Conservation (phyloP, 2,113 vertebrate species). For the Leiothrix lutea region DNA sequence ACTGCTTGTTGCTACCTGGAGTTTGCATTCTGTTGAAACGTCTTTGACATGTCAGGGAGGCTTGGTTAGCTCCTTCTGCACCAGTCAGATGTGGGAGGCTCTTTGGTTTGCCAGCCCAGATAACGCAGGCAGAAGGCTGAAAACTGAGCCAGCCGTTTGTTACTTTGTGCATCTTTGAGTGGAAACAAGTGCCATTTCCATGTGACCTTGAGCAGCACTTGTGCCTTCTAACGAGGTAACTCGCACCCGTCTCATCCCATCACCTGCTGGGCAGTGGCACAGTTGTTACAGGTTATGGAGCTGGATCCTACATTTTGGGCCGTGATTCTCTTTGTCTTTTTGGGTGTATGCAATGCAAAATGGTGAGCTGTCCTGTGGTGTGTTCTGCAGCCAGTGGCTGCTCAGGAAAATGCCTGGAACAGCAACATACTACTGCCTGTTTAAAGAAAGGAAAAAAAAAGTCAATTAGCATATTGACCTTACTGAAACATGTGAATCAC, state of each 20-base stretch:
- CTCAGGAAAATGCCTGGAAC: not conserved
- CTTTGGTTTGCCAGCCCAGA: not conserved
- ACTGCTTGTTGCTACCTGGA: not conserved
- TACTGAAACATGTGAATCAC: not conserved
- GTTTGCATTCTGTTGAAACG: not conserved
- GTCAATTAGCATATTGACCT: not conserved
- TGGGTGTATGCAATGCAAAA: fast-evolving
- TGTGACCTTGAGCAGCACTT: not conserved
- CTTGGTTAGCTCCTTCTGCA: not conserved
- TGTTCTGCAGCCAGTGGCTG: not conserved
- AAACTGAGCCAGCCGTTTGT: not conserved
- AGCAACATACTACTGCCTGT: not conserved
- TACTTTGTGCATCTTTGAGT: no score
- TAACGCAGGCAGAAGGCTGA: not conserved
- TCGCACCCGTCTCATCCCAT: not conserved
- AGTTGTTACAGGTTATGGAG: not conserved
- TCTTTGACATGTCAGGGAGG: fast-evolving
- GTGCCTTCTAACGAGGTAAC: not conserved
- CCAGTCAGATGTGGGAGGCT: not conserved
- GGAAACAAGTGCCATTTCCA: not conserved
- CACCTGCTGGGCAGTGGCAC: not conserved
- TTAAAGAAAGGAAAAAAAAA: not conserved
- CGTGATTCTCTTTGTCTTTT: not conserved
- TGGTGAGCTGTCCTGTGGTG: not conserved
- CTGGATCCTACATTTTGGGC: not conserved